Percentiles rank a stretch among this genome's conserved stretches.
Conservation (phyloP, 2,113 vertebrate species). For the Suricata suricatta region DNA sequence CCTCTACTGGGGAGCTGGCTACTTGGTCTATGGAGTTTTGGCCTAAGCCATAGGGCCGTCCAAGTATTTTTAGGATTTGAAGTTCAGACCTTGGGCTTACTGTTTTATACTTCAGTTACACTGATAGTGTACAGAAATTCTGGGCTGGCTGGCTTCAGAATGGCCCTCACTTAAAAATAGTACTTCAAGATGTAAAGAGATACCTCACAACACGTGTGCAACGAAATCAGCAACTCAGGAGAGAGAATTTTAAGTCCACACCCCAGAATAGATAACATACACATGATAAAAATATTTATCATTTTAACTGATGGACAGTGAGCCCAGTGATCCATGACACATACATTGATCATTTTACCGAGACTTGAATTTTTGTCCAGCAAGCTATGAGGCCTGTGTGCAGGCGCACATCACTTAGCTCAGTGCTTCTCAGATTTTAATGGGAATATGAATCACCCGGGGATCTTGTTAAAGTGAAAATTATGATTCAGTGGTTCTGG, state of each 20-base stretch:
- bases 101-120: background rate
- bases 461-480: conserved; percentile 47
- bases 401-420: background rate
- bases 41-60: background rate
- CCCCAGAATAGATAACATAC: background rate
- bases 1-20: background rate
- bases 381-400: background rate
- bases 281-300: background rate
- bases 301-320: background rate
- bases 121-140: background rate
- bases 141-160: background rate
- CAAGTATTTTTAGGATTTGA: background rate
- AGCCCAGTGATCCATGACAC: background rate
- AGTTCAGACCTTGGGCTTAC: background rate
- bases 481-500: background rate
- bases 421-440: conserved; percentile 11
- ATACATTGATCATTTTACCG: background rate
- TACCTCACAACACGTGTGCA: background rate
- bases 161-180: background rate
- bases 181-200: background rate
- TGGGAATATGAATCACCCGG: background rate
- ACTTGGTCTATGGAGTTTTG: background rate
- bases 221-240: background rate
- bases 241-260: background rate
- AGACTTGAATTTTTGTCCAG: conserved; percentile 17